These are phyloP conservation scores for Clistopyga incitator DNA, from an alignment of 2,888 invertebrate genomes.

Conservation along the genomic window DNA sequence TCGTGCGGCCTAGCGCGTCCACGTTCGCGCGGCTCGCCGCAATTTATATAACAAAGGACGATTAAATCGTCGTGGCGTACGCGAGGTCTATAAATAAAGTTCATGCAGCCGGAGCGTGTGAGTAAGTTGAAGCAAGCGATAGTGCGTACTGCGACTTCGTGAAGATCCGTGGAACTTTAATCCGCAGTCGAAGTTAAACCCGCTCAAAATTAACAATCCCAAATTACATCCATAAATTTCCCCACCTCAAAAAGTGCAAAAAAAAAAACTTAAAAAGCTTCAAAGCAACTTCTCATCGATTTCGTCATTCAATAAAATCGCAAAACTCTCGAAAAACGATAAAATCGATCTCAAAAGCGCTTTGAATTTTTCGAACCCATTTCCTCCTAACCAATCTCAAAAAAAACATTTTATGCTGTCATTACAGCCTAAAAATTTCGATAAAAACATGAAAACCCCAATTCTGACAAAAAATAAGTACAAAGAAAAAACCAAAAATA, in stretches of 20 bases:
- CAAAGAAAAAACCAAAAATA: background rate
- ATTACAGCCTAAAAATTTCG: background rate
- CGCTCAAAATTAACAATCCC: too few relatives aligned
- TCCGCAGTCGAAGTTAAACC: background rate
- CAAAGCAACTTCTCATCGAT: too few relatives aligned
- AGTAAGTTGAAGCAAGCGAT: slow-evolving; percentile 15
- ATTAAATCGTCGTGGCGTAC: slow-evolving; percentile 64
- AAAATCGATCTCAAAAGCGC: too few relatives aligned
- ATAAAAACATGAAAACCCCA: background rate
- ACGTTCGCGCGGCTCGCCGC: slow-evolving; percentile 35
- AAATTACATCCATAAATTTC: too few relatives aligned
- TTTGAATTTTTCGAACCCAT: too few relatives aligned
- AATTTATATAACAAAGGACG: slow-evolving; percentile 69
- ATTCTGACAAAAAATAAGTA: background rate
- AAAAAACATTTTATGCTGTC: background rate
- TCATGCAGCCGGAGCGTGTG: slow-evolving; percentile 17
- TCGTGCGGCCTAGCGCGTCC: slow-evolving; percentile 18
- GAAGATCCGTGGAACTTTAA: background rate
- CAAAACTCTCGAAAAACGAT: too few relatives aligned
- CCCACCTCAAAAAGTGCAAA: too few relatives aligned
- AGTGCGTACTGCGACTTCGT: slow-evolving; percentile 8
- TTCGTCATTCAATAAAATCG: too few relatives aligned
- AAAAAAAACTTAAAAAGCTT: too few relatives aligned
- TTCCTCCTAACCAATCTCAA: too few relatives aligned
- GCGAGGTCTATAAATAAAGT: slow-evolving; percentile 48